phyloP scores from a whole-genome alignment of 2,113 vertebrate species.

The Percopsis transmontana region DNA sequence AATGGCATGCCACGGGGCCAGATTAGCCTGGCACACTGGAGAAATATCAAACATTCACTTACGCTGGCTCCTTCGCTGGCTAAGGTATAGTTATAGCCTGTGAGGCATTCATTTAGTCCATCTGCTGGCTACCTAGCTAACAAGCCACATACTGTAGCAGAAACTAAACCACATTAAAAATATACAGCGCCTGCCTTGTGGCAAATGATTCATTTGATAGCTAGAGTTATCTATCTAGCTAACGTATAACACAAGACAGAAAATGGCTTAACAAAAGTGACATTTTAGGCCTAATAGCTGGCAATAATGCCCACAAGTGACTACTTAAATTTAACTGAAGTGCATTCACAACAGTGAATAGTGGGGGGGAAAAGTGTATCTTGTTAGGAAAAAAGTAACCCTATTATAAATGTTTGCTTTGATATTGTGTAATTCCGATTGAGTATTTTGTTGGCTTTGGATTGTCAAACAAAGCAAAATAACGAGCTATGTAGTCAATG shows the following conservation, averaged over 20 bases:
- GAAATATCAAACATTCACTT: slow-evolving; percentile 77
- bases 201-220: too few species aligned
- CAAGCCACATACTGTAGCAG: slow-evolving; percentile 42
- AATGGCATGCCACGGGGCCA: slow-evolving; percentile 80
- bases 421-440: neutral
- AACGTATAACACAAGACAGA: neutral
- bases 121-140: slow-evolving; percentile 41
- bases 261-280: neutral
- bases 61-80: slow-evolving; percentile 56
- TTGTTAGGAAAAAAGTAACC: too few species aligned
- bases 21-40: slow-evolving; percentile 74
- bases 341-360: too few species aligned
- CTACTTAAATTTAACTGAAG: too few species aligned
- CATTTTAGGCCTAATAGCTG: neutral
- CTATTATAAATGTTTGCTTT: too few species aligned
- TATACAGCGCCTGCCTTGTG: neutral
- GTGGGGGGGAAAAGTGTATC: too few species aligned
- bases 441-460: neutral
- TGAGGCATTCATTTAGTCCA: slow-evolving; percentile 54
- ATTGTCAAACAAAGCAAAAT: neutral
- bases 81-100: slow-evolving; percentile 44
- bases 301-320: neutral
- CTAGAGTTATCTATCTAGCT: neutral
- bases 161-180: neutral
- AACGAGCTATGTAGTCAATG: slow-evolving; percentile 21